A percentile compares a stretch with the other conserved stretches of the same genome.
Evolutionary conservation across 2,888 invertebrate genomes (phyloP).

Genomic region (Phytoseiulus persimilis): DNA sequence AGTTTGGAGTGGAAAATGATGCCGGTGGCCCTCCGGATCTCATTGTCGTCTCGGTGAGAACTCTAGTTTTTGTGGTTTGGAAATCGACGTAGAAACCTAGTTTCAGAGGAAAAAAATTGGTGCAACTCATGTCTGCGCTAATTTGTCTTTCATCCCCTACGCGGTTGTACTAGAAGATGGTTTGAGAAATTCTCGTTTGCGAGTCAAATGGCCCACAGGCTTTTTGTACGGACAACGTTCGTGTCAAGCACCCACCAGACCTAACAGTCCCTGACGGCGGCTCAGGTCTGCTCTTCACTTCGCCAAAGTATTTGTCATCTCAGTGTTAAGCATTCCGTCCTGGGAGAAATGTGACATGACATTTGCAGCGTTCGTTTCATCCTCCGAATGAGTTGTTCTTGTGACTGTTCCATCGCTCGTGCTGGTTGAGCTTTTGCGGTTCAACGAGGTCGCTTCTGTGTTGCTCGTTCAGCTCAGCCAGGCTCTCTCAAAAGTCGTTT

Average conservation of each 20-base stretch:
- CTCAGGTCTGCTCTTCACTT: neutral
- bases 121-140: neutral
- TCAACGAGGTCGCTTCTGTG: neutral
- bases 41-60: no score
- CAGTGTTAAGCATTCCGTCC: neutral
- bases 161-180: constrained; percentile 5
- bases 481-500: neutral
- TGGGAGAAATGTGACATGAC: neutral
- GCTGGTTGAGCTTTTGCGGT: neutral
- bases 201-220: neutral
- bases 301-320: neutral
- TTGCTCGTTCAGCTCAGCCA: neutral
- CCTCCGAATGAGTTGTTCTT: neutral
- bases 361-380: neutral
- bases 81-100: neutral
- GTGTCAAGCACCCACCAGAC: neutral
- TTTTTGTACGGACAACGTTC: neutral
- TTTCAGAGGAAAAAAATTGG: neutral
- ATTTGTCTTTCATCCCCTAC: neutral
- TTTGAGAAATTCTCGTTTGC: neutral
- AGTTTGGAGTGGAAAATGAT: no score
- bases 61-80: neutral
- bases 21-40: no score
- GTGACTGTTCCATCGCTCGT: neutral
- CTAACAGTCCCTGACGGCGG: neutral